These are phyloP conservation scores for Apis cerana DNA, from an alignment of 1,140 invertebrate genomes.

Conservation along the genomic window DNA sequence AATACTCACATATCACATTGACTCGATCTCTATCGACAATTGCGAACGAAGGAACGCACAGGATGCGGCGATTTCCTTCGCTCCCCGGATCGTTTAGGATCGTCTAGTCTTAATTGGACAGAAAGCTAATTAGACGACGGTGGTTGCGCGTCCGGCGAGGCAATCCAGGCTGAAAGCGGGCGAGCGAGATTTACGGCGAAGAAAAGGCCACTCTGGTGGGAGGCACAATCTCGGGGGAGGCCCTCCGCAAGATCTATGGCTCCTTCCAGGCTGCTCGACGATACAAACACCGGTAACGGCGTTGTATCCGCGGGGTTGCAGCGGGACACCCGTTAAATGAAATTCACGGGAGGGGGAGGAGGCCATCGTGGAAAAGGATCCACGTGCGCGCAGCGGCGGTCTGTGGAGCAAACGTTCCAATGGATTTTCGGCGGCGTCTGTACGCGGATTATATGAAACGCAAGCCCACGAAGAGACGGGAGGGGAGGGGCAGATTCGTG, in stretches of 20 bases:
- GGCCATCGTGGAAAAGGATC: not conserved
- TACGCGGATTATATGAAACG: slow-evolving; percentile 2
- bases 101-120: slow-evolving; percentile 32
- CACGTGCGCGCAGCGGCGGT: not conserved
- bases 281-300: not conserved
- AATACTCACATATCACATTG: no score
- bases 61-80: not conserved
- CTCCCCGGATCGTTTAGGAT: not conserved
- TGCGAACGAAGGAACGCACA: no score
- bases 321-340: slow-evolving; percentile 31
- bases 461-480: not conserved
- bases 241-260: slow-evolving; percentile 49
- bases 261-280: not conserved
- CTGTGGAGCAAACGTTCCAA: not conserved
- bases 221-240: slow-evolving; percentile 42
- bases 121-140: slow-evolving; percentile 45
- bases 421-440: not conserved
- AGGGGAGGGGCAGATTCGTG: not conserved
- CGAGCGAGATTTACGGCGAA: slow-evolving; percentile 55
- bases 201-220: slow-evolving; percentile 42
- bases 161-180: slow-evolving; percentile 52
- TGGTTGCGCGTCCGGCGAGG: slow-evolving; percentile 32
- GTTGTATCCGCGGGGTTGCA: not conserved
- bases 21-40: no score
- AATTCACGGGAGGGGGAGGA: not conserved